phyloP scores from a whole-genome alignment of 1,140 invertebrate genomes.

The Drosophila kepulauana region DNA sequence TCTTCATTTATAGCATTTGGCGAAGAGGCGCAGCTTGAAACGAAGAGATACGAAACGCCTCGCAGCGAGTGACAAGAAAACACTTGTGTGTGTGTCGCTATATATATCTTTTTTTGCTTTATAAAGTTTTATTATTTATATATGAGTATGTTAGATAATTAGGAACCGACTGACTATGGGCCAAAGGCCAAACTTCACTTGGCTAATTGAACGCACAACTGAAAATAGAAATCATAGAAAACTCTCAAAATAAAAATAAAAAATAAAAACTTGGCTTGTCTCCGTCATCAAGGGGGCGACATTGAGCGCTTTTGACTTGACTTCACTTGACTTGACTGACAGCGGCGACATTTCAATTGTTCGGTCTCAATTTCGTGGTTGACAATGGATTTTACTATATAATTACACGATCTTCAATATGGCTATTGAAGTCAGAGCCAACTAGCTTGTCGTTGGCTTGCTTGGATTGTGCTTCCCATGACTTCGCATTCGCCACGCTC shows the following conservation, averaged over 20 bases:
- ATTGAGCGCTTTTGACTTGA: conserved; percentile 27
- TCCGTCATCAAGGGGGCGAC: conserved; percentile 8
- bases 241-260: background rate
- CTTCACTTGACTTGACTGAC: conserved; percentile 37
- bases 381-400: conserved; percentile 81
- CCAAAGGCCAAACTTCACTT: conserved; percentile 60
- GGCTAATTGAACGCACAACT: conserved; percentile 68
- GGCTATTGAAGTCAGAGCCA: conserved; percentile 18
- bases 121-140: conserved; percentile 5
- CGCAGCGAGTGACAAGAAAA: conserved; percentile 65
- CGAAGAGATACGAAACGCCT: conserved; percentile 69
- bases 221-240: conserved; percentile 27
- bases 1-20: conserved; percentile 7
- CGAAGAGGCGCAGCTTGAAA: conserved; percentile 59
- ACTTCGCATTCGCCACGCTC: conserved; percentile 75
- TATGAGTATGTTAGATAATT: conserved; percentile 41
- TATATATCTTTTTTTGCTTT: conserved; percentile 15
- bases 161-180: conserved; percentile 32
- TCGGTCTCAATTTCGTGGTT: conserved; percentile 80
- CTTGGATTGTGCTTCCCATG: conserved; percentile 58
- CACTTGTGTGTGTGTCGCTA: conserved; percentile 63
- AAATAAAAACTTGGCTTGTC: conserved; percentile 2
- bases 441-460: background rate
- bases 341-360: conserved; percentile 67
- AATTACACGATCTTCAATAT: conserved; percentile 80